Percentiles rank a stretch among this genome's conserved stretches.
phyloP scores from a whole-genome alignment of 2,888 invertebrate genomes.

The Alcis repandata region DNA sequence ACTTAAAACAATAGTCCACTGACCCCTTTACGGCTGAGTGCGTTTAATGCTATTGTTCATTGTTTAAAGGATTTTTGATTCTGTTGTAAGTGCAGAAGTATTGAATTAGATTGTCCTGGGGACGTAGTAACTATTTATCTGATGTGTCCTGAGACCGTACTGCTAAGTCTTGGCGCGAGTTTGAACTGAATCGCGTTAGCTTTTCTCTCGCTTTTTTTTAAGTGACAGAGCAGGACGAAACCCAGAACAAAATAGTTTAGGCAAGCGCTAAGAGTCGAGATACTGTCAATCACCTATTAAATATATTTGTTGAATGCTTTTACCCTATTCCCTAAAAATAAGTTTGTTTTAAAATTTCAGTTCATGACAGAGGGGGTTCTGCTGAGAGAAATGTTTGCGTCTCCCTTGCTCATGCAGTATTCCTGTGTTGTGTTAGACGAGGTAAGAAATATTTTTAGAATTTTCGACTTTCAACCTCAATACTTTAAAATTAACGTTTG shows the following conservation, averaged over 20 bases:
- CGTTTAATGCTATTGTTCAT: neutral
- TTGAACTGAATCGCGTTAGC: no score
- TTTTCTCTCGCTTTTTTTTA: no score
- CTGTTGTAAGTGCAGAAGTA: neutral
- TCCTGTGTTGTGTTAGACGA: constrained; percentile 96
- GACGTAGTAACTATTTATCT: no score
- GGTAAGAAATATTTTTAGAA: constrained; percentile 69
- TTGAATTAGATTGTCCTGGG: no score
- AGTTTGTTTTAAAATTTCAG: constrained; percentile 77
- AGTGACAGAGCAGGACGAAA: no score
- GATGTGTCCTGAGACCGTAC: no score
- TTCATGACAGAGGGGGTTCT: constrained; percentile 99
- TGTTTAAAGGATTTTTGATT: neutral
- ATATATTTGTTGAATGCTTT: no score
- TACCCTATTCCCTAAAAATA: neutral
- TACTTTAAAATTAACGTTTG: neutral
- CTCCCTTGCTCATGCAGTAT: constrained; percentile 96
- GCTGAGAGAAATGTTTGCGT: constrained; percentile 97
- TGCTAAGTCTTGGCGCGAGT: no score
- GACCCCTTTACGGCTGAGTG: neutral
- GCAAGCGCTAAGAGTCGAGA: no score
- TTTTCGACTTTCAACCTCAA: neutral
- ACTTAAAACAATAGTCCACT: neutral
- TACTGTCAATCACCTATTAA: no score
- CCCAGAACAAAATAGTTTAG: no score